Evolutionary conservation across 2,797 vertebrate genomes (phyloP), one percentile per base, ranked within the genome.

Genomic region (Brotogeris chrysoptera): DNA sequence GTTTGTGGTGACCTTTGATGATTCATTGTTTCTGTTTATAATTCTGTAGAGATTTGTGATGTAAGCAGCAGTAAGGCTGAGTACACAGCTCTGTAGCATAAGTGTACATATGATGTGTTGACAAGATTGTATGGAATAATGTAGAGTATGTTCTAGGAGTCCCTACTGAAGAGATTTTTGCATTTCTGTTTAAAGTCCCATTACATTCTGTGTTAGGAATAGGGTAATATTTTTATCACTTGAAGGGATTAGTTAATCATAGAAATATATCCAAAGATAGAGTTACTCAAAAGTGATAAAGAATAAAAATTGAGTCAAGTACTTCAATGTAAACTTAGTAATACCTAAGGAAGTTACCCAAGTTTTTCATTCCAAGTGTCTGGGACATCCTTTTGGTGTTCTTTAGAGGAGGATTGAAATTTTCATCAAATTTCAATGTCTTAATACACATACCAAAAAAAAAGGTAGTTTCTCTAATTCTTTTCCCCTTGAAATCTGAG

Each of bases 61-160:
- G 15, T 47, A 52, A 69, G 36, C 24, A 36, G 41, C 25, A 80
- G 19, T 64, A 46, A 63, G n/a, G 46, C 38, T 21, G 34, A n/a
- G 41, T 73, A 47, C 12, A 7, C n/a, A 78, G 60, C 10, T 43
- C 19, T 65, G 28, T 57, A 73, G 41, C 14, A 3, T 73, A 79
- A 2, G 0, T 5, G 10, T 11, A 63, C 61, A 10, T 82, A 14
- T 0, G 0, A 16, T 25, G 27, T 41, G 11, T 46, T 83, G 36
- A 1, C 73, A 27, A 60, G n/a, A 30, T 21, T 25, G 14, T 34
- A 3, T 60, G 89, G 27, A 66, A 65, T 11, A 63, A 17, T 8
- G 21, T 34, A 21, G 43, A 57, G 14, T 71, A 46, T 78, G 13
- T 66, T 88, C 16, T 5, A 52, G 47, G 49, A 27, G 8, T 57